phyloP scores from a whole-genome alignment of 2,888 invertebrate genomes.

The Drosophila borborema region DNA sequence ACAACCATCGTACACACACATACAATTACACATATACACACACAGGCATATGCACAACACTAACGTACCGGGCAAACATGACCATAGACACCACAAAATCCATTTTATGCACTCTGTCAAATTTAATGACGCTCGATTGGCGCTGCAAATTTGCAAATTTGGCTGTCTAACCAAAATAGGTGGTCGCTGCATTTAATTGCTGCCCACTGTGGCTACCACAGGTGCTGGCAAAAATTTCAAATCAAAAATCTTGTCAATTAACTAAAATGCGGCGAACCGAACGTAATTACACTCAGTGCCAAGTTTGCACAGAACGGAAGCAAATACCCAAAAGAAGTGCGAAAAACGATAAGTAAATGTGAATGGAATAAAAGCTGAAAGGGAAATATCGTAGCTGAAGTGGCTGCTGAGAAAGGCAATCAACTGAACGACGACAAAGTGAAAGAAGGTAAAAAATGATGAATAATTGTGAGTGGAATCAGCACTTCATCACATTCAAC shows the following conservation, averaged over 20 bases:
- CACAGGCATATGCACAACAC: background rate
- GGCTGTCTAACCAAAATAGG: conserved; percentile 60
- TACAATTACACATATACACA: background rate
- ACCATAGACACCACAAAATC: conserved; percentile 58
- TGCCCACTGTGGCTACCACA: conserved; percentile 22
- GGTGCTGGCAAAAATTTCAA: conserved; percentile 14
- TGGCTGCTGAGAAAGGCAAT: conserved; percentile 12
- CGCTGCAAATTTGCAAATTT: conserved; percentile 72
- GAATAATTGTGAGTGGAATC: conserved; percentile 18
- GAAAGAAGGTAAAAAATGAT: conserved; percentile 3
- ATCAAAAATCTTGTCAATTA: conserved; percentile 42
- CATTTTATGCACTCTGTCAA: conserved; percentile 59
- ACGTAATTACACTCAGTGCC: conserved; percentile 37
- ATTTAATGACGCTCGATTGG: conserved; percentile 69
- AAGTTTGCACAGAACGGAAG: conserved; percentile 53
- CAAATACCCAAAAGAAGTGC: conserved; percentile 14
- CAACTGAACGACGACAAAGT: background rate
- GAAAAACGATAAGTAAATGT: background rate
- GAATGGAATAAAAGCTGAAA: conserved; percentile 19
- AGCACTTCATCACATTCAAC: conserved; percentile 18
- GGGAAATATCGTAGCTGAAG: conserved; percentile 29
- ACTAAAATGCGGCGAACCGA: conserved; percentile 38
- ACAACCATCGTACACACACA: conserved; percentile 27
- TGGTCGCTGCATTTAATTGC: conserved; percentile 67
- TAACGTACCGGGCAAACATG: conserved; percentile 47